Conservation (phyloP, 2,113 vertebrate species). For the Apodemus sylvaticus region DNA sequence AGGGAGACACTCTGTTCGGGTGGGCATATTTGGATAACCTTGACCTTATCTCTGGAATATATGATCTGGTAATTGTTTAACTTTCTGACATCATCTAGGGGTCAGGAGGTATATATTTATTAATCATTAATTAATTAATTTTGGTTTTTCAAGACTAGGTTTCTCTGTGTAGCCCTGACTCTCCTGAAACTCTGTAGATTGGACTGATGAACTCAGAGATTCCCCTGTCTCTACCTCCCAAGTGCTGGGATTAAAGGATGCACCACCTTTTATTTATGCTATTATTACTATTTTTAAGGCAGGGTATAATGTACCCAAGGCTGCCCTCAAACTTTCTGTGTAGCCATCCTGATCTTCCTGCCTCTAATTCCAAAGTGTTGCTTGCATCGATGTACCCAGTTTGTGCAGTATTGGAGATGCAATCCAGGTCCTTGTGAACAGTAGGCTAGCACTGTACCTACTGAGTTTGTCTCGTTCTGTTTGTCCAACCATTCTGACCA, state of each 20-base stretch:
- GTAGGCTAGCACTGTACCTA: background rate
- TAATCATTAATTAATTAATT: background rate
- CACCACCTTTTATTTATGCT: background rate
- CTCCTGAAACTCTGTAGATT: background rate
- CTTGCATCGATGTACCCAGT: background rate
- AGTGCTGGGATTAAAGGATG: background rate
- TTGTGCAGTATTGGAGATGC: background rate
- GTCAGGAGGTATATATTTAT: background rate
- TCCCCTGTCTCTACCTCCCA: background rate
- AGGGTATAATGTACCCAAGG: background rate
- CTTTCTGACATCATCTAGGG: background rate
- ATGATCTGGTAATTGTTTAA: constrained; percentile 39
- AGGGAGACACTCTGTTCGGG: background rate
- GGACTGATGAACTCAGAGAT: background rate
- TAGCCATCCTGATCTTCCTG: background rate
- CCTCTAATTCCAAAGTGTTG: background rate
- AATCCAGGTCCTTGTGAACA: background rate
- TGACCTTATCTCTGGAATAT: background rate
- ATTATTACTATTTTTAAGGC: background rate
- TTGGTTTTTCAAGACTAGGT: background rate
- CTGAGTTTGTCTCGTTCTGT: background rate
- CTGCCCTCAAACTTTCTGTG: background rate
- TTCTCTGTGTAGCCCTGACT: background rate
- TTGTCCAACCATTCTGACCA: no score
- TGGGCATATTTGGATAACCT: background rate